Evolutionary conservation across 2,113 vertebrate genomes (phyloP), one percentile per base, ranked within the genome.

Genomic region (Hypomesus transpacificus): DNA sequence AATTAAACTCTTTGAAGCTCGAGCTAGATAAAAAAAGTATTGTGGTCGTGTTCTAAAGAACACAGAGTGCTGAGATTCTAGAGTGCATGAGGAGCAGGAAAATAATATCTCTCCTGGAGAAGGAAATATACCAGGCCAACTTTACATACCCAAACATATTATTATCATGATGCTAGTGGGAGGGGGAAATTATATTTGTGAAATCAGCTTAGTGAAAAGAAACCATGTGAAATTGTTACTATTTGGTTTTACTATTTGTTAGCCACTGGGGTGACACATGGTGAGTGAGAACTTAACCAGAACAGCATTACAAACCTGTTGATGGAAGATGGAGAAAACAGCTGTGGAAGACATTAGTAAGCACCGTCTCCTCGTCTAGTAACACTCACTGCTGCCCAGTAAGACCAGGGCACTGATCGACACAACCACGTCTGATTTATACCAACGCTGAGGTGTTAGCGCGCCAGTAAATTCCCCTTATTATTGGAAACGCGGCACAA

Each of bases 341-440:
- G 81, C 80, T 88, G 87, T 68, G 50, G 51, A 81, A 77, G 6
- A 28, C 77, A 85, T 89, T 80, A 83, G 69, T 50, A 68, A 67
- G 83, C 59, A 80, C 54, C 64, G 34, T 64, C 73, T 71, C 73
- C 21, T n/a, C 17, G 67, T 80, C 13, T 61, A 21, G 56, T 6
- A 62, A 68, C 59, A 34, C 74, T 74, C 62, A 0, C 31, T 16
- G 0, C 76, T 59, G 57, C 72, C 57, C 57, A n/a, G 60, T 51
- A 58, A 73, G 74, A 69, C 70, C 70, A 69, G 51, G 59, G 16
- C 31, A 0, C 69, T 80, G 71, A 69, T 63, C 69, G 52, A 82
- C 71, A 77, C 26, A 61, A 73, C 58, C 75, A 66, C 6, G 5
- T 65, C 67, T 86, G 80, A 85, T 82, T 85, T 83, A 84, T 77